phyloP scores from a whole-genome alignment of 2,888 invertebrate genomes.

The Pristionchus mayeri region DNA sequence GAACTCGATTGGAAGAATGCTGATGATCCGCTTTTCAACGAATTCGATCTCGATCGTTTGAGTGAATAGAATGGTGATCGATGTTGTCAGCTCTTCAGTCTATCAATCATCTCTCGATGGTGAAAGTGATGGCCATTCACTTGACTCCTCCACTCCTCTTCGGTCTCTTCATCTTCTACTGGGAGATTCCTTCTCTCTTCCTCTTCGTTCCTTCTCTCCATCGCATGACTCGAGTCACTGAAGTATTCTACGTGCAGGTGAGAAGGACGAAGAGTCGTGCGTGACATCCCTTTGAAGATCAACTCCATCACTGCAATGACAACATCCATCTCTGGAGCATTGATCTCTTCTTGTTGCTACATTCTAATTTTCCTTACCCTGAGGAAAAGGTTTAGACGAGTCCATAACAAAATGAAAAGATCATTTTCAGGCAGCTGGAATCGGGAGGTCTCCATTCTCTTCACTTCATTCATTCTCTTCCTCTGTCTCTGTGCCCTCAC shows the following conservation, averaged over 20 bases:
- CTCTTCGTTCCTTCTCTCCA: background rate
- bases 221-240: conserved; percentile 1
- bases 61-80: background rate
- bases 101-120: background rate
- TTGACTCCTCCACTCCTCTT: background rate
- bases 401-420: background rate
- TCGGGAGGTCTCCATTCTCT: background rate
- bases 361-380: background rate
- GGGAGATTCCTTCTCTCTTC: background rate
- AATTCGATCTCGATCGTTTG: background rate
- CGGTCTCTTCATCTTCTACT: background rate
- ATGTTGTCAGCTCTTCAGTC: background rate
- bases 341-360: background rate
- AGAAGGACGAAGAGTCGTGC: background rate
- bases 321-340: background rate
- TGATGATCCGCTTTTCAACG: background rate
- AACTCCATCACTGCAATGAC: background rate
- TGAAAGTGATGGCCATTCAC: background rate
- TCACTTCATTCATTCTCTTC: conserved; percentile 2
- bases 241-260: background rate
- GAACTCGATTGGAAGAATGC: background rate
- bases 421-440: background rate
- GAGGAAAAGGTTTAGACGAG: background rate
- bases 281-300: background rate
- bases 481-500: conserved; percentile 1